Evolutionary conservation across 2,113 vertebrate genomes (phyloP).

Genomic region (Peromyscus maniculatus): DNA sequence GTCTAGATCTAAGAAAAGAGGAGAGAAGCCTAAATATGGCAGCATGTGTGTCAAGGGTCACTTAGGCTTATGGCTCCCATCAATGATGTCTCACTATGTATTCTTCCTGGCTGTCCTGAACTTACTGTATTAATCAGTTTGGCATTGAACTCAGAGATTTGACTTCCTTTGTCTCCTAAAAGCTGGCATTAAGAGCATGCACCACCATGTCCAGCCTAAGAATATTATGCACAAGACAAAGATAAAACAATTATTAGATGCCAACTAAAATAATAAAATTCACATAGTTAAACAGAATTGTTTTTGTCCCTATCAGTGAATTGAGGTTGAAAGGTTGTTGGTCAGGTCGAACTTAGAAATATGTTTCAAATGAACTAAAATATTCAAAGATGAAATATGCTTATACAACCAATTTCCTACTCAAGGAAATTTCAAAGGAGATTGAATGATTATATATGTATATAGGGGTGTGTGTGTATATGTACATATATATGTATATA

Average conservation of each 20-base stretch:
- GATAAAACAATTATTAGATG: not conserved
- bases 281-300: not conserved
- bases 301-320: not conserved
- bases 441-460: not conserved
- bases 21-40: too few species aligned
- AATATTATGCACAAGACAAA: not conserved
- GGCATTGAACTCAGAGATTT: not conserved
- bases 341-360: not conserved
- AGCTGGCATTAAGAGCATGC: not conserved
- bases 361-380: not conserved
- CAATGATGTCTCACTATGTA: not conserved
- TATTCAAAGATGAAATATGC: not conserved
- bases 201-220: not conserved
- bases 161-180: not conserved
- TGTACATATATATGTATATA: not conserved
- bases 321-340: not conserved
- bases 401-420: not conserved
- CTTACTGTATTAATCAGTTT: not conserved
- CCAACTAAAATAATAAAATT: conserved; percentile 6
- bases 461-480: too few species aligned
- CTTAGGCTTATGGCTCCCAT: too few species aligned
- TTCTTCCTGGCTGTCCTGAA: not conserved
- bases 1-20: too few species aligned
- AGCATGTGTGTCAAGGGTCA: too few species aligned
- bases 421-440: not conserved